Conservation (phyloP, 2,797 vertebrate genomes). For the Synaphobranchus kaupii region DNA sequence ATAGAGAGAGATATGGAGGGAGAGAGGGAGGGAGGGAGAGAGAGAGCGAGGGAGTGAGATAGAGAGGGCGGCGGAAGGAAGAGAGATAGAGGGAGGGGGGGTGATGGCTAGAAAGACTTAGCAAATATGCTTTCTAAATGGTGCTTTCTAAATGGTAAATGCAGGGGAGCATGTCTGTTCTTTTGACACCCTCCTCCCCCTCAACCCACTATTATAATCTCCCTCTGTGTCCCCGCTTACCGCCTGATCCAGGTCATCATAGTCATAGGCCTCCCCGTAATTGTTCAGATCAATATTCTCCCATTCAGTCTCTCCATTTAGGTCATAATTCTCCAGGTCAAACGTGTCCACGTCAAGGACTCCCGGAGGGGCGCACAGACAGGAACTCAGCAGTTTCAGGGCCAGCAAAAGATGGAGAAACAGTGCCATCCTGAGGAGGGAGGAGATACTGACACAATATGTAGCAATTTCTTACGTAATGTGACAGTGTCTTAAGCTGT, state of each 20-base stretch:
- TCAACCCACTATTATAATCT: not conserved
- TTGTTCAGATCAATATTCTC: conserved; percentile 66
- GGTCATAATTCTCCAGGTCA: conserved; percentile 59
- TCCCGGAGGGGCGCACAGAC: conserved; percentile 48
- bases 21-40: too few relatives aligned
- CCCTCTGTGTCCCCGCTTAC: conserved; percentile 53
- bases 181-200: too few relatives aligned
- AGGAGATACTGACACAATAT: not conserved
- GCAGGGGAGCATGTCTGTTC: too few relatives aligned
- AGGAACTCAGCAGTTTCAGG: conserved; percentile 39
- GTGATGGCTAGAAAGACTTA: not conserved
- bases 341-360: conserved; percentile 30
- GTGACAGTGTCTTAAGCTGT: not conserved
- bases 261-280: conserved; percentile 71
- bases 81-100: not conserved
- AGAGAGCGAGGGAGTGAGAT: too few relatives aligned
- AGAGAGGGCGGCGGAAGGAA: not conserved
- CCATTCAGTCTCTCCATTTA: conserved; percentile 60
- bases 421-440: conserved; percentile 46
- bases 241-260: conserved; percentile 66
- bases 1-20: not conserved
- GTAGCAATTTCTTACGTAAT: not conserved
- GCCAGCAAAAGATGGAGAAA: conserved; percentile 34
- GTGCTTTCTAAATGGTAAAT: not conserved
- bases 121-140: not conserved